Conservation (phyloP, 2,888 invertebrate genomes). For the Sarcophaga variegata region DNA sequence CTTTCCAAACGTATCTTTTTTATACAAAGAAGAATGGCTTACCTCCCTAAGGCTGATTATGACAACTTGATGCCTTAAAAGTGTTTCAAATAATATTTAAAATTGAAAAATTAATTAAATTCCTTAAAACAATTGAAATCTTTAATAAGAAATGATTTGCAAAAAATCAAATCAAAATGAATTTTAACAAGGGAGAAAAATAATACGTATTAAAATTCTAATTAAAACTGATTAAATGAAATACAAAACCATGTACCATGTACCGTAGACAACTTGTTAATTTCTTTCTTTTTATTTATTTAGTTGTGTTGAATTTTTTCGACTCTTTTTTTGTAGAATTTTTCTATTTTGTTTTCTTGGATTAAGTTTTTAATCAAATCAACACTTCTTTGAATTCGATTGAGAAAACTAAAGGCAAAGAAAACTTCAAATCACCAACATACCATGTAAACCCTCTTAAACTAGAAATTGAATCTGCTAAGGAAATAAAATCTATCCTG, state of each 20-base stretch:
- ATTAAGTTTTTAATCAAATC: conserved; percentile 50
- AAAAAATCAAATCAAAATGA: too few relatives aligned
- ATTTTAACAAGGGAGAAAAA: too few relatives aligned
- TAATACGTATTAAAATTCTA: not conserved
- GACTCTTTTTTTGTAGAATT: too few relatives aligned
- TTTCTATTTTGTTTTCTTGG: not conserved
- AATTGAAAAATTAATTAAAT: too few relatives aligned
- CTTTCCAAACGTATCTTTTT: too few relatives aligned
- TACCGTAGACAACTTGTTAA: conserved; percentile 3
- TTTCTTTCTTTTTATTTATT: not conserved
- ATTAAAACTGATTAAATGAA: conserved; percentile 19
- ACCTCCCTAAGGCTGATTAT: too few relatives aligned
- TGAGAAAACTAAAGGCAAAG: not conserved
- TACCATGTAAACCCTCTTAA: too few relatives aligned
- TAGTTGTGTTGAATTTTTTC: conserved; percentile 19
- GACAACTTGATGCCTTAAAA: too few relatives aligned
- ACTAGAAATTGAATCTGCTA: not conserved
- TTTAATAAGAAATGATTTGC: too few relatives aligned
- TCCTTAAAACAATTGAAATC: too few relatives aligned
- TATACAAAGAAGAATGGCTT: too few relatives aligned
- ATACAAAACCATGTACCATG: not conserved
- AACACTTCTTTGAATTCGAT: conserved; percentile 2
- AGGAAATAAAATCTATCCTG: not conserved
- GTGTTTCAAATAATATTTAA: too few relatives aligned
- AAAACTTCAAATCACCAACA: not conserved